Conservation (phyloP, 2,888 invertebrate genomes). For the Exephanes ischioxanthus region DNA sequence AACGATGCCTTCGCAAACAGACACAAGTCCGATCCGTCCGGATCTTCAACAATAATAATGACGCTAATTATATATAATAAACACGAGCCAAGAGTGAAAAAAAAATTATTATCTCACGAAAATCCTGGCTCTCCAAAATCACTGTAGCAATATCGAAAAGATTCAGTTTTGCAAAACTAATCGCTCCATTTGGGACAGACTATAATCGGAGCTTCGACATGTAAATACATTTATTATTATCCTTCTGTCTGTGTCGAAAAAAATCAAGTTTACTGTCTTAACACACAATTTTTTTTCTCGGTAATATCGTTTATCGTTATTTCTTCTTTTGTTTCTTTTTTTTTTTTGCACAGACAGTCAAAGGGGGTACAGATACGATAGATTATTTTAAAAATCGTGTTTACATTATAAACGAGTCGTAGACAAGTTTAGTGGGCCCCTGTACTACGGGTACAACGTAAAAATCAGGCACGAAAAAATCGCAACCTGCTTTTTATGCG, state of each 20-base stretch:
- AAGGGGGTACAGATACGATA: conserved; percentile 67
- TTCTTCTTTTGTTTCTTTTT: conserved; percentile 16
- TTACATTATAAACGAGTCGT: conserved; percentile 71
- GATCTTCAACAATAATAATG: conserved; percentile 32
- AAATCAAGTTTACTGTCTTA: conserved; percentile 56
- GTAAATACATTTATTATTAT: conserved; percentile 66
- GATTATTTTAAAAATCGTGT: conserved; percentile 67
- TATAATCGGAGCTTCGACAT: conserved; percentile 64
- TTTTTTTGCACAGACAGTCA: conserved; percentile 65
- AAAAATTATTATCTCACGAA: conserved; percentile 26
- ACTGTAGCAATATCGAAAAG: conserved; percentile 39
- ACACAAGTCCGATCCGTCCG: conserved; percentile 32
- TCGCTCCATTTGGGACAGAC: conserved; percentile 60
- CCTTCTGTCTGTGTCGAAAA: conserved; percentile 59
- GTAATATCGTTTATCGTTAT: conserved; percentile 46
- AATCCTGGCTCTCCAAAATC: conserved; percentile 22
- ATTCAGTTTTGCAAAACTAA: conserved; percentile 59
- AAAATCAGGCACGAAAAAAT: conserved; percentile 69
- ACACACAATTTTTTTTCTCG: conserved; percentile 60
- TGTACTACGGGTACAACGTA: conserved; percentile 78
- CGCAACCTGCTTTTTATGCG: conserved; percentile 66
- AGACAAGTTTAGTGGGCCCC: conserved; percentile 81
- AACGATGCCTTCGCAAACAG: conserved; percentile 13
- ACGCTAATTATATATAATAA: conserved; percentile 30
- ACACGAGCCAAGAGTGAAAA: conserved; percentile 31